phyloP scores from a whole-genome alignment of 2,888 invertebrate species.

The Nebria salina region DNA sequence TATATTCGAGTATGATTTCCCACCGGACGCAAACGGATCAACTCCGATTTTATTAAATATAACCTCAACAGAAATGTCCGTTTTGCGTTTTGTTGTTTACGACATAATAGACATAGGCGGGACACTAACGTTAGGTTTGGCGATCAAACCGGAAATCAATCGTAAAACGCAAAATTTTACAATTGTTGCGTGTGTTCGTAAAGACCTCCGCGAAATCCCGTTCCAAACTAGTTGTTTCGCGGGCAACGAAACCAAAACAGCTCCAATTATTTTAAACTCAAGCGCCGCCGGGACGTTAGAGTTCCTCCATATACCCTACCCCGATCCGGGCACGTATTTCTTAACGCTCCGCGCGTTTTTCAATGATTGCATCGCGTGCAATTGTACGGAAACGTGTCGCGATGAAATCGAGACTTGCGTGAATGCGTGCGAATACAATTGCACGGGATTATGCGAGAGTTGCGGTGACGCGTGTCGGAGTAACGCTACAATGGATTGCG shows the following conservation, averaged over 20 bases:
- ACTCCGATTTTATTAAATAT: slow-evolving; percentile 74
- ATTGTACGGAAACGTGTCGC: slow-evolving; percentile 57
- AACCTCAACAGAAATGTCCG: slow-evolving; percentile 70
- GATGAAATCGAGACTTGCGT: slow-evolving; percentile 53
- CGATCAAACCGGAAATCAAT: slow-evolving; percentile 70
- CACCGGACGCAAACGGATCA: slow-evolving; percentile 71
- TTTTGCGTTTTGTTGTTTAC: slow-evolving; percentile 76
- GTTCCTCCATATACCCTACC: slow-evolving; percentile 78
- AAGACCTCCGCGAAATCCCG: slow-evolving; percentile 69
- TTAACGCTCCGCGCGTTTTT: slow-evolving; percentile 78
- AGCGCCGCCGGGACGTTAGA: slow-evolving; percentile 71
- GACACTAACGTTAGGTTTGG: slow-evolving; percentile 76
- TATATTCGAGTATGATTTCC: slow-evolving; percentile 77
- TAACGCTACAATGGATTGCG: slow-evolving; percentile 42
- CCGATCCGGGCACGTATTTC: slow-evolving; percentile 86
- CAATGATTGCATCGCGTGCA: slow-evolving; percentile 61
- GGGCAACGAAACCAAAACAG: slow-evolving; percentile 63
- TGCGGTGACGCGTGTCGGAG: slow-evolving; percentile 49
- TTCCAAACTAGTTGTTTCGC: slow-evolving; percentile 71
- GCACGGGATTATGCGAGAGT: slow-evolving; percentile 48
- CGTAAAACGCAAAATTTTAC: slow-evolving; percentile 59
- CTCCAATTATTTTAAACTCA: slow-evolving; percentile 73
- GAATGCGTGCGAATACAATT: slow-evolving; percentile 49
- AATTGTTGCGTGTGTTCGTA: slow-evolving; percentile 71
- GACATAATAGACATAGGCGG: slow-evolving; percentile 83